Percentiles rank a stretch among this genome's conserved stretches.
Conservation (phyloP, 2,797 vertebrate genomes). For the Neosilurus mollespiculum region DNA sequence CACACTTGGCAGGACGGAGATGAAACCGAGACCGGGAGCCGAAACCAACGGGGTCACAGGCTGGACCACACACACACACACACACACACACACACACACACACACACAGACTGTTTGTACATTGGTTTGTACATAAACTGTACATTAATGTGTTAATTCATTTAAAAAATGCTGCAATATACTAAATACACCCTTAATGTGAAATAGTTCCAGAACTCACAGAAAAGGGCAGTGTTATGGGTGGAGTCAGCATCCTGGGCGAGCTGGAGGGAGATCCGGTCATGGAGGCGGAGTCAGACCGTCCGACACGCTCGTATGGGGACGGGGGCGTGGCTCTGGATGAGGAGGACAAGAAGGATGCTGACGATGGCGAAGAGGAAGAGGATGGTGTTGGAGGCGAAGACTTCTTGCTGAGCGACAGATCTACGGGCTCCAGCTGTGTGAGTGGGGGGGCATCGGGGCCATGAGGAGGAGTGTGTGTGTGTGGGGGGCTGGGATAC, state of each 20-base stretch:
- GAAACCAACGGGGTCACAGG: constrained; percentile 64
- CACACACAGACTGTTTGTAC: background rate
- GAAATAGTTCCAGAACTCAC: constrained; percentile 65
- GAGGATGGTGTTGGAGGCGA: constrained; percentile 77
- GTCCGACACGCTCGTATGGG: constrained; percentile 73
- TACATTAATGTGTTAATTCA: background rate
- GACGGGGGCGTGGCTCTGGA: constrained; percentile 75
- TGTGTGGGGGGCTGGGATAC: constrained; percentile 47
- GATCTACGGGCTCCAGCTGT: constrained; percentile 94
- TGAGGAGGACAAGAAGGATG: constrained; percentile 73
- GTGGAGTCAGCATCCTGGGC: constrained; percentile 76
- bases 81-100: constrained; percentile 8
- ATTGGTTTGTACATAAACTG: background rate
- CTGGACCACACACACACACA: constrained; percentile 27
- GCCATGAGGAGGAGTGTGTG: constrained; percentile 66
- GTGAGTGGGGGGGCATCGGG: constrained; percentile 38
- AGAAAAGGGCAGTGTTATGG: constrained; percentile 79
- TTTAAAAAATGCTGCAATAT: background rate
- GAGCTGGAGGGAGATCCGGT: constrained; percentile 77
- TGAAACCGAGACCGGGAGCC: constrained; percentile 75
- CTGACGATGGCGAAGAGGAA: constrained; percentile 65
- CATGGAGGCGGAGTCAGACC: constrained; percentile 58
- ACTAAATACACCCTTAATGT: background rate
- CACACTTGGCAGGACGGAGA: constrained; percentile 65
- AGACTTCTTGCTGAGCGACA: constrained; percentile 87